Evolutionary conservation across 2,797 vertebrate species (phyloP), one percentile per base, ranked within the genome.

Genomic region (Microchirus variegatus): DNA sequence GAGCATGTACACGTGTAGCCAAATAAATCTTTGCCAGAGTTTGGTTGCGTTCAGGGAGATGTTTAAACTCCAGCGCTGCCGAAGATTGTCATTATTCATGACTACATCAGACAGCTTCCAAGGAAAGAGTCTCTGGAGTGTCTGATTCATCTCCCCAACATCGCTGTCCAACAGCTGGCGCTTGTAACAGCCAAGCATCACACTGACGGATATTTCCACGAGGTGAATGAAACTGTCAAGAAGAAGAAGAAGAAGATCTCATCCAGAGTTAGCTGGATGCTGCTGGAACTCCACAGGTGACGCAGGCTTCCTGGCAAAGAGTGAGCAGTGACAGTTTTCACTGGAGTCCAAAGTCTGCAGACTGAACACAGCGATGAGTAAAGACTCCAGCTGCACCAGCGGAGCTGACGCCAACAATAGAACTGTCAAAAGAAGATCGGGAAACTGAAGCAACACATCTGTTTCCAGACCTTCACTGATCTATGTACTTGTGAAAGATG

Each of bases 151-250:
- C 31, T 55, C 59, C 19, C 62, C 59, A 45, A 12, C 37, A 16
- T 51, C 59, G 22, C 36, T 8, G 17, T 14, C 40, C 51, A 50
- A 40, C 67, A 70, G 47, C 47, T 47, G 42, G 53, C 41, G n/a
- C 7, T 42, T 16, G 16, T 49, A 10, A 45, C 53, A 69, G 35
- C 0, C 52, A 57, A 47, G 5, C 3, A 1, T 46, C 12, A 35
- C 15, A 26, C 1, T 48, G 56, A 48, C 19, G 56, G 35, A 46
- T 36, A 36, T 47, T 58, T 58, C 45, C 35, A 58, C 16, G 2
- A 45, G n/a, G 22, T 44, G 55, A 17, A 59, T 48, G 56, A 59
- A 36, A n/a, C 12, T 11, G 14, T 58, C 31, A 31, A 31, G 12
- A 38, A 46, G 17, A 58, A n/a, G 17, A 58, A n/a, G 35, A 38